Conservation (phyloP, 2,888 invertebrate genomes). For the Sinotaia quadrata region DNA sequence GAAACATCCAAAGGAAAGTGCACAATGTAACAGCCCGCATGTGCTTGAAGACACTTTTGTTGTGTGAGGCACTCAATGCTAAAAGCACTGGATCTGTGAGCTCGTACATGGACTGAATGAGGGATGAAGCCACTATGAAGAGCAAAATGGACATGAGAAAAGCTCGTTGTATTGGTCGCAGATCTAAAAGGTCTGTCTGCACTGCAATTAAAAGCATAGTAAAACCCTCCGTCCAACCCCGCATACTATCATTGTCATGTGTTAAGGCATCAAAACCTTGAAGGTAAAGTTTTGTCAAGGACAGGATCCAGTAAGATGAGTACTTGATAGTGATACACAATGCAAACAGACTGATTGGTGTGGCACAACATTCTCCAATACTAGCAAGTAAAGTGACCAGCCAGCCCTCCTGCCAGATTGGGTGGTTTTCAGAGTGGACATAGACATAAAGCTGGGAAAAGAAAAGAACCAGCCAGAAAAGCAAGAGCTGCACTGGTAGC, state of each 20-base stretch:
- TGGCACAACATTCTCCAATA: slow-evolving; percentile 73
- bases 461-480: slow-evolving; percentile 75
- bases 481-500: slow-evolving; percentile 74
- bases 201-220: slow-evolving; percentile 75
- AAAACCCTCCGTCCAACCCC: slow-evolving; percentile 75
- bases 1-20: slow-evolving; percentile 71
- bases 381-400: slow-evolving; percentile 70
- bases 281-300: slow-evolving; percentile 72
- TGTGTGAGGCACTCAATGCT: slow-evolving; percentile 73
- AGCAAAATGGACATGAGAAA: slow-evolving; percentile 75
- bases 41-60: slow-evolving; percentile 69
- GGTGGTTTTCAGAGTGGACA: slow-evolving; percentile 57
- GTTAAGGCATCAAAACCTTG: slow-evolving; percentile 68
- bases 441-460: slow-evolving; percentile 70
- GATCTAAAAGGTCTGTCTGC: slow-evolving; percentile 75
- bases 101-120: slow-evolving; percentile 76
- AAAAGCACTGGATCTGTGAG: slow-evolving; percentile 75
- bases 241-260: slow-evolving; percentile 65
- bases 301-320: slow-evolving; percentile 71
- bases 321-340: slow-evolving; percentile 75
- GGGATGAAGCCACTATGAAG: slow-evolving; percentile 75
- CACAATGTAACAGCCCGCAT: slow-evolving; percentile 71
- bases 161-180: slow-evolving; percentile 74
- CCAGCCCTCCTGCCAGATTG: slow-evolving; percentile 68
- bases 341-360: slow-evolving; percentile 74